These are phyloP conservation scores for Orthosia cruda DNA, from an alignment of 2,888 invertebrate species.

Conservation along the genomic window DNA sequence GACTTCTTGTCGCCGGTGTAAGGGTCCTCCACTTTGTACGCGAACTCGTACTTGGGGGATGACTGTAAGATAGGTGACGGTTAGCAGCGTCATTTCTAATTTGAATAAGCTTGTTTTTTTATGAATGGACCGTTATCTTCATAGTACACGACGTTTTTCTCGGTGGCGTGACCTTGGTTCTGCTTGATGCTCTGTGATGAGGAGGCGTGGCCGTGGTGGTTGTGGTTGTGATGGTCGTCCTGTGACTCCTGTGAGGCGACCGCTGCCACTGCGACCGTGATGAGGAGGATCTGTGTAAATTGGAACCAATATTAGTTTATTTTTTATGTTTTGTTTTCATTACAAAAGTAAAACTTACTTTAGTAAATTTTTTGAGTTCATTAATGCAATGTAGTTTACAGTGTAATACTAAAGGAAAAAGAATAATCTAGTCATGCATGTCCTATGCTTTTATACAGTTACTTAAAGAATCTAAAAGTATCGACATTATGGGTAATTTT, in stretches of 20 bases:
- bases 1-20: no score
- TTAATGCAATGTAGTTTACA: neutral
- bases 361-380: constrained; percentile 25
- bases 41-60: constrained; percentile 89
- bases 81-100: neutral
- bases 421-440: constrained; percentile 18
- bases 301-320: neutral
- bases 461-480: neutral
- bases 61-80: constrained; percentile 65
- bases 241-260: constrained; percentile 43
- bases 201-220: constrained; percentile 73
- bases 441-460: constrained; percentile 25
- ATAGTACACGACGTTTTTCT: constrained; percentile 65
- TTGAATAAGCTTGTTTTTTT: neutral
- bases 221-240: constrained; percentile 52
- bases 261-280: constrained; percentile 28
- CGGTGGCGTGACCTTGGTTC: constrained; percentile 66
- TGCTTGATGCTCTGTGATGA: constrained; percentile 78
- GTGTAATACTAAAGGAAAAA: constrained; percentile 8
- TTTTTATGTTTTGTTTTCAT: neutral
- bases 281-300: constrained; percentile 25
- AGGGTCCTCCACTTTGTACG: no score
- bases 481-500: neutral
- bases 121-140: neutral
- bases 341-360: constrained; percentile 21